Percentiles rank a stretch among this genome's conserved stretches.
phyloP scores from a whole-genome alignment of 2,113 vertebrate species.

The Nothobranchius kuhntae region DNA sequence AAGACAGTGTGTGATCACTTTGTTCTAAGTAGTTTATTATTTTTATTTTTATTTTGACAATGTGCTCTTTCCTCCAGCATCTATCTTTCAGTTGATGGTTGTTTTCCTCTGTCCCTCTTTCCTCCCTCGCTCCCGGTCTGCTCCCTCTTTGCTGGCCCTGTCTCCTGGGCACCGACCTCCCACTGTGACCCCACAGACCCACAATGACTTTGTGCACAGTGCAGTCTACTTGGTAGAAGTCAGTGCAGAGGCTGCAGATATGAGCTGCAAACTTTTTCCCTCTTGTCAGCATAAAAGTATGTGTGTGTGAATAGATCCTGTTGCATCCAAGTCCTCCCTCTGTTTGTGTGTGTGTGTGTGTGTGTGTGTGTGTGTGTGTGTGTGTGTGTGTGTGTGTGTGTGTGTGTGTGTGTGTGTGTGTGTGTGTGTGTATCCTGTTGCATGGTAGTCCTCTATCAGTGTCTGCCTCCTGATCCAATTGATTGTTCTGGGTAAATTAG shows the following conservation, averaged over 20 bases:
- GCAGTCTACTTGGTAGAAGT: slow-evolving; percentile 71
- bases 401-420: slow-evolving; percentile 45
- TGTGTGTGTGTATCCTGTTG: slow-evolving; percentile 77
- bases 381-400: slow-evolving; percentile 40
- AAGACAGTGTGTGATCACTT: slow-evolving; percentile 36
- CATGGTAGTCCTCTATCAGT: slow-evolving; percentile 78
- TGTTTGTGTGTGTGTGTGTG: slow-evolving; percentile 44
- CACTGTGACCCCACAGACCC: slow-evolving; percentile 56
- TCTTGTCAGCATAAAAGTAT: slow-evolving; percentile 76
- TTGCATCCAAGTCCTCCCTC: slow-evolving; percentile 74
- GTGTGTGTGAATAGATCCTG: slow-evolving; percentile 76
- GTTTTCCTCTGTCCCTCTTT: slow-evolving; percentile 28
- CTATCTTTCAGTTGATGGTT: slow-evolving; percentile 47
- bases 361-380: slow-evolving; percentile 44
- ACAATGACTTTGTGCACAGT: slow-evolving; percentile 68
- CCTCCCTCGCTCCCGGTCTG: slow-evolving; percentile 46
- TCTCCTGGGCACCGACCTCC: slow-evolving; percentile 67
- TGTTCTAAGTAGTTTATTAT: slow-evolving; percentile 30
- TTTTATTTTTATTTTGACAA: not conserved
- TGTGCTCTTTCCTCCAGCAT: slow-evolving; percentile 11
- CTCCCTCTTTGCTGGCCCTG: slow-evolving; percentile 49
- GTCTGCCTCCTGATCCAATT: slow-evolving; percentile 81
- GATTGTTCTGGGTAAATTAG: slow-evolving; percentile 84
- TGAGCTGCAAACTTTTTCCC: slow-evolving; percentile 75
- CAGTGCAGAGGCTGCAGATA: slow-evolving; percentile 77